Base-by-base conservation (phyloP, 2,113 vertebrate genomes). In the Neofelis nebulosa region DNA sequence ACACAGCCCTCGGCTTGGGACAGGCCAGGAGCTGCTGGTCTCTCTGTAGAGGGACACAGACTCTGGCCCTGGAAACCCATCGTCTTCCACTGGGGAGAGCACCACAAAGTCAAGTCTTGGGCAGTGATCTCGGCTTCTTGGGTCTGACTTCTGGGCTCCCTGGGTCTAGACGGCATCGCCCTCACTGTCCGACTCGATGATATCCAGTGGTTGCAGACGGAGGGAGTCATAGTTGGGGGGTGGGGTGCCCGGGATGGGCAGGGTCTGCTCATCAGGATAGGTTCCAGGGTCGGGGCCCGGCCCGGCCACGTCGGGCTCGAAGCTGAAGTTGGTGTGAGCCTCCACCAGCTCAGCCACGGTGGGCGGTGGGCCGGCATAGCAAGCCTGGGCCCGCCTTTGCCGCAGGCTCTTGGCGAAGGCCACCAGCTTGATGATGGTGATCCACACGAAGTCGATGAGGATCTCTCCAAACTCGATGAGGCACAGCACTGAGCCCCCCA, bases 401-500 rank as follows among this genome's bases (percentile, higher is more conserved):
- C 89, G 97, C 93, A 99, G 96, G 9, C 98, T 90, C 25, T 94
- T 98, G 97, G 79, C 94, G 93, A 98, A 98, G 93, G 97, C 0
- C 69, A 99, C 98, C 11, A 98, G 0, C 8, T 98, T 97, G 61
- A 99, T 98, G 4, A 99, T 0, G 5, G 98, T 99, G 98, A 99
- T 99, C 99, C 99, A 99, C 82, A 99, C 33, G 0, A 98, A 99
- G 97, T 99, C 99, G 0, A 99, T 99, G 97, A 99, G 98, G 97
- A 99, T 99, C 92, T 99, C 99, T 4, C 98, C 99, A 0, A 99
- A 99, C 89, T 99, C 99, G 0, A 99, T 99, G 95, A 99, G 98
- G 97, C 99, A 99, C 83, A 99, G 97, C 96, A 99, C 99, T 0
- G 99, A 99, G 95, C 99, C 99, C 0, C 99, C 99, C 99, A 99